Conservation (phyloP, 2,888 invertebrate species). For the Seira ritae region DNA sequence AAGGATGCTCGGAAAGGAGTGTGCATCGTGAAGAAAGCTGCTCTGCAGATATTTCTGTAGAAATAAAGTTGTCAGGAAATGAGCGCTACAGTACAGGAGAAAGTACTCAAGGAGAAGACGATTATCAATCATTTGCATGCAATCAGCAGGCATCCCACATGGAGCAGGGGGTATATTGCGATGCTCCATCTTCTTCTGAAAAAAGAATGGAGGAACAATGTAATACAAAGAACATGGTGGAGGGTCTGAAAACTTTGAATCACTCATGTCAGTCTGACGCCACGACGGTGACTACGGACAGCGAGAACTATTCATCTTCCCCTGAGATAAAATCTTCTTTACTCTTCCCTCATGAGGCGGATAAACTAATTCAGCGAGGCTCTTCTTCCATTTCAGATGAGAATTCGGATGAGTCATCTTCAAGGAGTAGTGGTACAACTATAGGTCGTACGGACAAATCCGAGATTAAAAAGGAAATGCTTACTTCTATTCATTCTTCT, state of each 20-base stretch:
- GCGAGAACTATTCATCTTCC: conserved; percentile 63
- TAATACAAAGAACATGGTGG: neutral
- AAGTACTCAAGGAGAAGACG: conserved; percentile 41
- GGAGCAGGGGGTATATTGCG: conserved; percentile 29
- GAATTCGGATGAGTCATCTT: conserved; percentile 70
- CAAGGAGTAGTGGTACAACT: conserved; percentile 66
- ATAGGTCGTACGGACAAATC: conserved; percentile 65
- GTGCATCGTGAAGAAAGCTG: conserved; percentile 46
- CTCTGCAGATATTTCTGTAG: conserved; percentile 45
- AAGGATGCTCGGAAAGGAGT: conserved; percentile 40
- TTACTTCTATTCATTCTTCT: neutral
- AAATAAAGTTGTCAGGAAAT: conserved; percentile 52
- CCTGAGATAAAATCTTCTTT: conserved; percentile 56
- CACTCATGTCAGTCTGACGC: conserved; percentile 63
- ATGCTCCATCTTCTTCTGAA: conserved; percentile 28
- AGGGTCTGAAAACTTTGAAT: conserved; percentile 59
- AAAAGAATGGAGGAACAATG: conserved; percentile 34
- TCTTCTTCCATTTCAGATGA: conserved; percentile 62
- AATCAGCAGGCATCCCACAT: conserved; percentile 37
- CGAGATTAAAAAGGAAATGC: conserved; percentile 55
- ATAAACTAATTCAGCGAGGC: conserved; percentile 57
- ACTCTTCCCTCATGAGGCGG: conserved; percentile 54
- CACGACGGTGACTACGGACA: conserved; percentile 59
- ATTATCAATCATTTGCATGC: conserved; percentile 58
- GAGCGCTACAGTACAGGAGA: conserved; percentile 36